These are phyloP conservation scores for Altica lythri DNA, from an alignment of 2,888 invertebrate genomes.

Conservation along the genomic window DNA sequence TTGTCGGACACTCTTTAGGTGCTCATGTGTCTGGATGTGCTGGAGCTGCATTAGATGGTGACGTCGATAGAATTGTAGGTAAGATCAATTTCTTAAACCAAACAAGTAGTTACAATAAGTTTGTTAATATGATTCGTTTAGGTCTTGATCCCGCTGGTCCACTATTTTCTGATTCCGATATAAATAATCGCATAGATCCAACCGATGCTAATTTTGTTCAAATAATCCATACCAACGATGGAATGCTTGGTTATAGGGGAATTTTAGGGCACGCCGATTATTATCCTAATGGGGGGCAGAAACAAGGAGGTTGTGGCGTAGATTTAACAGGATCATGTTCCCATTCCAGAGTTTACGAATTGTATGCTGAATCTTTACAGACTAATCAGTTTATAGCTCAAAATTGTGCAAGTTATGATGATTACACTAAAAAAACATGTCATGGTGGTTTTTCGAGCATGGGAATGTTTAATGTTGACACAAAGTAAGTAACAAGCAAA, in stretches of 20 bases:
- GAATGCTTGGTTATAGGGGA: background rate
- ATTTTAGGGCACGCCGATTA: slow-evolving; percentile 1
- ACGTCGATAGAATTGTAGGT: slow-evolving; percentile 43
- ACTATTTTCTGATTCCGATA: background rate
- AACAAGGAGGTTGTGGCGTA: background rate
- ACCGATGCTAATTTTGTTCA: slow-evolving; percentile 1
- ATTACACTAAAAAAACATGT: background rate
- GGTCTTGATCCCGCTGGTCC: slow-evolving; percentile 5
- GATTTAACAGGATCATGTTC: slow-evolving; percentile 3
- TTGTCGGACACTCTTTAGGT: slow-evolving; percentile 44
- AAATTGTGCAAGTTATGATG: background rate
- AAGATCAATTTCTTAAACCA: no score
- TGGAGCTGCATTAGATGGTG: slow-evolving; percentile 25
- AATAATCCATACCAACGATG: slow-evolving; percentile 2
- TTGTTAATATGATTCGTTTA: no score
- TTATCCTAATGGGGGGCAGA: slow-evolving; percentile 2
- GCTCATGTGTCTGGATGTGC: slow-evolving; percentile 49
- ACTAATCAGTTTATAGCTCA: background rate
- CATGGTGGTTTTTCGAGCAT: background rate
- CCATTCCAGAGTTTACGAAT: background rate
- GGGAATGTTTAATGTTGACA: background rate
- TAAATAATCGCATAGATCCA: background rate
- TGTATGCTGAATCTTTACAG: background rate
- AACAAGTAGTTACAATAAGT: no score
- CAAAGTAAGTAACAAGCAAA: no score